Evolutionary conservation across 1,140 invertebrate species (phyloP).

Genomic region (Zaprionus taronus): DNA sequence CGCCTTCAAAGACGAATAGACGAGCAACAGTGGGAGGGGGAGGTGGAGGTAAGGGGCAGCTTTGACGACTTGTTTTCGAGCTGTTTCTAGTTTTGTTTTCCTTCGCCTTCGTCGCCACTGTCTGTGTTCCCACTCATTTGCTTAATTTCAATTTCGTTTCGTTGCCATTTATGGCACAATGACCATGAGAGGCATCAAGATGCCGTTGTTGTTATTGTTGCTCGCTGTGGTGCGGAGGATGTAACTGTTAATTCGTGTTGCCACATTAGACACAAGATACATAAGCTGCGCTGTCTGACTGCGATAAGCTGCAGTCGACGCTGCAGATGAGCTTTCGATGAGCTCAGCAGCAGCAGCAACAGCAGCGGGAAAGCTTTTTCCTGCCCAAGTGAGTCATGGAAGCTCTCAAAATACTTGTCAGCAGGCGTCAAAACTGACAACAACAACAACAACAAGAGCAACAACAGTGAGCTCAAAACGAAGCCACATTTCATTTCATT

Average conservation of each 20-base stretch:
- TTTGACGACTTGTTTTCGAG: slow-evolving; percentile 66
- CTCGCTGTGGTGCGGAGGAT: slow-evolving; percentile 64
- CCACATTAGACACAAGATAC: slow-evolving; percentile 56
- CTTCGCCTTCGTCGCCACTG: slow-evolving; percentile 31
- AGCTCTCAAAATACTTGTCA: slow-evolving; percentile 10
- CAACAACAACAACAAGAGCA: slow-evolving; percentile 23
- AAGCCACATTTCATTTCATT: slow-evolving; percentile 75
- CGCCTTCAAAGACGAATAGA: slow-evolving; percentile 50
- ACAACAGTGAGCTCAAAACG: slow-evolving; percentile 37
- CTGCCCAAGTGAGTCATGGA: slow-evolving; percentile 33
- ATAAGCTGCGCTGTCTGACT: slow-evolving; percentile 10
- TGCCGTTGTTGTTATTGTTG: slow-evolving; percentile 22
- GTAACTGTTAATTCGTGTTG: slow-evolving; percentile 63
- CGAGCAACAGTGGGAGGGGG: not conserved
- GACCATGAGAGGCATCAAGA: slow-evolving; percentile 73
- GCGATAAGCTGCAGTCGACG: slow-evolving; percentile 28
- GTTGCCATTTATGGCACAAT: slow-evolving; percentile 82
- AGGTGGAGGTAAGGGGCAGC: slow-evolving; percentile 43
- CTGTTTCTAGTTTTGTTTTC: slow-evolving; percentile 41
- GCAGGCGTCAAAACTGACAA: slow-evolving; percentile 33
- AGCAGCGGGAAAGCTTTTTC: slow-evolving; percentile 36
- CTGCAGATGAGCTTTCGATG: slow-evolving; percentile 31
- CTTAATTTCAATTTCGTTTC: slow-evolving; percentile 82
- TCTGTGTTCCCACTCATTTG: slow-evolving; percentile 80
- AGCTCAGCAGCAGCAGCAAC: slow-evolving; percentile 39